Percentiles rank a stretch among this genome's conserved stretches.
Evolutionary conservation across 2,888 invertebrate genomes (phyloP).

Genomic region (Lymantria dispar): DNA sequence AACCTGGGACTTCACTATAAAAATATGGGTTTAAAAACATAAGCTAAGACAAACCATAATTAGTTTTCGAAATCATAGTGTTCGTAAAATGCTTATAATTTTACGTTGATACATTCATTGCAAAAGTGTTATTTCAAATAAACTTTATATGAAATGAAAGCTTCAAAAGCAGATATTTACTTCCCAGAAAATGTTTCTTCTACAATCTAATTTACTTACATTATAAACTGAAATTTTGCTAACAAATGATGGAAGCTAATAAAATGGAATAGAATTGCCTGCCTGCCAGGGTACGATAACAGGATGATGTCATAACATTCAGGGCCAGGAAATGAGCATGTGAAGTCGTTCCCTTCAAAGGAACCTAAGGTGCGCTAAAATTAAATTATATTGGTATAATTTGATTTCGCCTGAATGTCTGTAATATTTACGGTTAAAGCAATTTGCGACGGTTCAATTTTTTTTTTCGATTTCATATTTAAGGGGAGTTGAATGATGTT

Average conservation of each 20-base stretch:
- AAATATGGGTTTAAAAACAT: too few relatives aligned
- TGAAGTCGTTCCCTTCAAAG: conserved; percentile 31
- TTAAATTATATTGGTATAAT: conserved; percentile 26
- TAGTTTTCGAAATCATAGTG: too few relatives aligned
- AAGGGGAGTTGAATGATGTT: conserved; percentile 1
- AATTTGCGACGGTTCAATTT: conserved; percentile 11
- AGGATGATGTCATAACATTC: conserved; percentile 51
- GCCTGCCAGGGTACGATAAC: conserved; percentile 48
- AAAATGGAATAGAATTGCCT: conserved; percentile 32
- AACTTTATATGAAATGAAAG: neutral
- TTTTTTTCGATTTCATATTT: conserved; percentile 16
- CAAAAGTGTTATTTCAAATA: too few relatives aligned
- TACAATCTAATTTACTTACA: conserved; percentile 10
- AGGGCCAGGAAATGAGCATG: conserved; percentile 39
- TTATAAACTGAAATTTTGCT: conserved; percentile 14
- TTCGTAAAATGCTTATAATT: too few relatives aligned
- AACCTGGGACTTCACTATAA: too few relatives aligned
- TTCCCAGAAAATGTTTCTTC: neutral
- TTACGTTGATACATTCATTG: too few relatives aligned
- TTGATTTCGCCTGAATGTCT: conserved; percentile 18
- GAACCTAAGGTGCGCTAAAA: conserved; percentile 19
- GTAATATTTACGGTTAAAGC: conserved; percentile 6
- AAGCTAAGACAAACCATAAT: too few relatives aligned
- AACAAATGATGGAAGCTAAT: conserved; percentile 35
- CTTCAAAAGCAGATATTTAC: conserved; percentile 2